phyloP scores from a whole-genome alignment of 2,888 invertebrate genomes.

The Tuberolachnus salignus region DNA sequence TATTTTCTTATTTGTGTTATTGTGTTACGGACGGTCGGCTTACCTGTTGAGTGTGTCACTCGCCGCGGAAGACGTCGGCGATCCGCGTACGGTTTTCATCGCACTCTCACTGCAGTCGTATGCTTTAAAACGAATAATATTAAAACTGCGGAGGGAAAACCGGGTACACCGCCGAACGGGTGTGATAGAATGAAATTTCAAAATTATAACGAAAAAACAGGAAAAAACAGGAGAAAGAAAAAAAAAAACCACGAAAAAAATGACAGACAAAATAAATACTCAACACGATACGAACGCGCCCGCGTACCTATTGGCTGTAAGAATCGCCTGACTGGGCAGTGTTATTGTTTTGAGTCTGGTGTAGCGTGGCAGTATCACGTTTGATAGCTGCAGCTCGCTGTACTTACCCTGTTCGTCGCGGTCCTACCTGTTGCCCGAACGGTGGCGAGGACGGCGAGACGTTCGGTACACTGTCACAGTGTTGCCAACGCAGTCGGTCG shows the following conservation, averaged over 20 bases:
- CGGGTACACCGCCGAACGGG: background rate
- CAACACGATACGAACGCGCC: conserved; percentile 3
- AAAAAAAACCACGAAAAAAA: background rate
- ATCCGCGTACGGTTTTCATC: background rate
- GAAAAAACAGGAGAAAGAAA: background rate
- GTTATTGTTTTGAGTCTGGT: conserved; percentile 47
- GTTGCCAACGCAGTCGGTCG: conserved; percentile 18
- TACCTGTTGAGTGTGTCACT: conserved; percentile 33
- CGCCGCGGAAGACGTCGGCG: background rate
- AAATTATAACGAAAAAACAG: too few relatives aligned
- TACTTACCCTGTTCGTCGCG: conserved; percentile 29
- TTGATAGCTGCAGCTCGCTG: conserved; percentile 36
- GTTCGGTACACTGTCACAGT: conserved; percentile 22
- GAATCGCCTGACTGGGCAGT: conserved; percentile 39
- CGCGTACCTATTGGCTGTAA: background rate
- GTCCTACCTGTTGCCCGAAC: conserved; percentile 47
- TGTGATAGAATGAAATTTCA: background rate
- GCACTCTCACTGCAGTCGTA: background rate
- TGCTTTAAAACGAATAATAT: background rate
- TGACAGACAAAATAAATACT: background rate
- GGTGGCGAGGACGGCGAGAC: background rate
- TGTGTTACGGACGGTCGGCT: background rate
- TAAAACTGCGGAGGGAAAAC: too few relatives aligned
- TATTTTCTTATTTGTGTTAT: background rate
- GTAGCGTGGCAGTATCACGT: conserved; percentile 55